phyloP scores from a whole-genome alignment of 2,113 vertebrate species.

The Hemiscyllium ocellatum region DNA sequence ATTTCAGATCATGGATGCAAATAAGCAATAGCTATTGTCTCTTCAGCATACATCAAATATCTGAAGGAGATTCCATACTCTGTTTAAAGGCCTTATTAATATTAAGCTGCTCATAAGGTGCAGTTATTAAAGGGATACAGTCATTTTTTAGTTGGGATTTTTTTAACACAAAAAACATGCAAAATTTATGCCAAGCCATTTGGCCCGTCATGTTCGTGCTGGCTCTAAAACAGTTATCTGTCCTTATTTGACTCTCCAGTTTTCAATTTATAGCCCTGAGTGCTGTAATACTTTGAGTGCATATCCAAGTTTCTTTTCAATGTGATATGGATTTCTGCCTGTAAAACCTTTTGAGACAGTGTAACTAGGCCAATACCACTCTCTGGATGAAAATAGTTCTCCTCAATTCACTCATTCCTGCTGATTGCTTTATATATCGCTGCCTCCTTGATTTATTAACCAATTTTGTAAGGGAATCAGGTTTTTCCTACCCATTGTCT shows the following conservation, averaged over 20 bases:
- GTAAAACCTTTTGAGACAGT: neutral
- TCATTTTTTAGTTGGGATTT: neutral
- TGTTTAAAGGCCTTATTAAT: neutral
- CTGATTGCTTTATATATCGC: neutral
- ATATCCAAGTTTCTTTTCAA: neutral
- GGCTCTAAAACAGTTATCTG: neutral
- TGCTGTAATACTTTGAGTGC: neutral
- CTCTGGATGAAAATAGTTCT: neutral
- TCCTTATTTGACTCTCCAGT: neutral
- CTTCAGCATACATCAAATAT: neutral
- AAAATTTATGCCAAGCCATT: neutral
- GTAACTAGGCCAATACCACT: neutral
- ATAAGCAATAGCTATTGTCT: neutral
- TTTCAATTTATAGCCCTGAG: neutral
- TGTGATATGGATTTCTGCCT: neutral
- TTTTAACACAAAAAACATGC: neutral
- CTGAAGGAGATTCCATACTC: neutral
- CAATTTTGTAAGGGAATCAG: neutral
- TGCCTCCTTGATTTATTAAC: neutral
- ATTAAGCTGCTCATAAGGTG: neutral
- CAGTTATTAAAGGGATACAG: neutral
- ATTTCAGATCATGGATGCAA: neutral
- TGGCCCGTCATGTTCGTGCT: neutral
- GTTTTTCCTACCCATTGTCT: neutral
- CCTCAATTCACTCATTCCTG: neutral